phyloP scores from a whole-genome alignment of 1,140 invertebrate genomes.

The Zaprionus ghesquierei region DNA sequence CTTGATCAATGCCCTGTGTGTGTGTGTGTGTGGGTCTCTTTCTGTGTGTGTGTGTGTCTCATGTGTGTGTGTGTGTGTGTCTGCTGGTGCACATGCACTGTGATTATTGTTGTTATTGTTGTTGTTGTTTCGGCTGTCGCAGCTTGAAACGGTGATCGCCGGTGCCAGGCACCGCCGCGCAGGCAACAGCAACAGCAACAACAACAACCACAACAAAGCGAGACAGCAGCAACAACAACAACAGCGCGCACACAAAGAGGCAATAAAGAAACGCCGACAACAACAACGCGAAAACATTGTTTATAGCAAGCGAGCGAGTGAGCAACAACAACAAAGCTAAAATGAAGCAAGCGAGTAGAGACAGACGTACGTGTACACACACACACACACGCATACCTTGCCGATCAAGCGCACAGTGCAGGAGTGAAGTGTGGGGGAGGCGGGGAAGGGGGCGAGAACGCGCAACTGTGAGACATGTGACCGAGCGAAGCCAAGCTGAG shows the following conservation, averaged over 20 bases:
- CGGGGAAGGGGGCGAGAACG: neutral
- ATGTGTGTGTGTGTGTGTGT: conserved; percentile 9
- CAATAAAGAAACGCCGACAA: conserved; percentile 51
- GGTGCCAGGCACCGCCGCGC: conserved; percentile 63
- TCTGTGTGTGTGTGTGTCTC: neutral
- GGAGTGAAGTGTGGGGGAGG: neutral
- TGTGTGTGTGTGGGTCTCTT: neutral
- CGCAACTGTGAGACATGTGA: conserved; percentile 43
- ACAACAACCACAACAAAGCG: conserved; percentile 46
- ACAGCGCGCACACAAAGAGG: conserved; percentile 48
- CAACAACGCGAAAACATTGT: conserved; percentile 49
- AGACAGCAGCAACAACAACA: conserved; percentile 40
- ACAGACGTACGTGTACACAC: neutral
- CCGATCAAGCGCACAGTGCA: conserved; percentile 27
- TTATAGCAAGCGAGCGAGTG: conserved; percentile 41
- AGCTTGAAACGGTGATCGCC: conserved; percentile 73
- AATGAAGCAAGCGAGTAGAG: conserved; percentile 4
- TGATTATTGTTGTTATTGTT: conserved; percentile 52
- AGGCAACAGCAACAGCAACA: conserved; percentile 19
- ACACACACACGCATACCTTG: conserved; percentile 36
- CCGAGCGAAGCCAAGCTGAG: neutral
- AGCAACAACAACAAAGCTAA: neutral
- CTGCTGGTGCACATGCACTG: conserved; percentile 64
- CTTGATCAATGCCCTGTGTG: neutral
- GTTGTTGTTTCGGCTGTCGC: conserved; percentile 33